These are phyloP conservation scores for Pristionchus mayeri DNA, from an alignment of 2,888 invertebrate genomes.

Conservation along the genomic window DNA sequence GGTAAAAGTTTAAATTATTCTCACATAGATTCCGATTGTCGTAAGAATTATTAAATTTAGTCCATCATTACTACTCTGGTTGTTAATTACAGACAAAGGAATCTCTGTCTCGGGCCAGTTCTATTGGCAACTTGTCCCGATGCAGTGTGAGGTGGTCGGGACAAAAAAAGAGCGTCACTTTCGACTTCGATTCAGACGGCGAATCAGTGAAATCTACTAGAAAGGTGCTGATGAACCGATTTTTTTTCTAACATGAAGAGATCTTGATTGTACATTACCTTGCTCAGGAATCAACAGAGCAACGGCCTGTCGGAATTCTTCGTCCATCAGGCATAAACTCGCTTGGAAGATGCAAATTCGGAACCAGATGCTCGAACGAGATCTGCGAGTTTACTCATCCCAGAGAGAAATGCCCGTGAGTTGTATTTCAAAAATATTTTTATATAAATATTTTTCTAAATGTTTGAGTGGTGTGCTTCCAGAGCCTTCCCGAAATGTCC, in stretches of 20 bases:
- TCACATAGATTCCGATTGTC: no score
- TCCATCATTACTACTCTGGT: not conserved
- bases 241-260: no score
- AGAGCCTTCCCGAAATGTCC: not conserved
- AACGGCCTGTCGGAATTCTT: no score
- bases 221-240: not conserved
- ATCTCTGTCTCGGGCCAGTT: not conserved
- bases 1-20: no score
- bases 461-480: not conserved
- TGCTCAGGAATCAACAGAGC: no score
- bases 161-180: not conserved
- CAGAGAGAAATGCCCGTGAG: not conserved
- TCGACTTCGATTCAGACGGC: not conserved
- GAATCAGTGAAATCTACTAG: not conserved
- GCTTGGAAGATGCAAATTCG: not conserved
- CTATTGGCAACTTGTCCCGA: not conserved
- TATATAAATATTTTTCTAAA: not conserved
- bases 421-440: not conserved
- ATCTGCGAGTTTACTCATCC: not conserved
- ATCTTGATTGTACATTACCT: no score
- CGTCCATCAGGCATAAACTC: not conserved
- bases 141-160: not conserved
- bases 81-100: not conserved
- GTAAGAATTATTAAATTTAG: not conserved
- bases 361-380: not conserved